These are phyloP conservation scores for Mesocentrotus franciscanus DNA, from an alignment of 53 echinoderm and acorn worm species.

Conservation along the genomic window DNA sequence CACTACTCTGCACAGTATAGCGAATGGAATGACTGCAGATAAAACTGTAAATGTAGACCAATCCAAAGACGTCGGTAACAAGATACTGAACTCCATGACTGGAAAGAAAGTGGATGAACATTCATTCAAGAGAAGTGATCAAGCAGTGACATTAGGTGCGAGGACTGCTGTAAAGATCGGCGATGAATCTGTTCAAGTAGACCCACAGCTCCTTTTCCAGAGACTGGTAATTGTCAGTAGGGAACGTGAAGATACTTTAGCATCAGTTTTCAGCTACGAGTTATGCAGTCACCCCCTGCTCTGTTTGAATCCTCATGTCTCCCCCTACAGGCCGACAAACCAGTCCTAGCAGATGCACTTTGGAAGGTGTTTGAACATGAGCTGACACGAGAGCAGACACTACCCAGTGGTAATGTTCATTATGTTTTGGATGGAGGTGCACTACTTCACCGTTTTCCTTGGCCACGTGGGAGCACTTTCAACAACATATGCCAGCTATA, in stretches of 20 bases:
- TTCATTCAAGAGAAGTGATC: background rate
- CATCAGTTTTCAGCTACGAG: background rate
- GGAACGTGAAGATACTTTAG: background rate
- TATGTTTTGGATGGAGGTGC: background rate
- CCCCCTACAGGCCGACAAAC: background rate
- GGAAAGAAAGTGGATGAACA: background rate
- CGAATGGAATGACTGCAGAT: background rate
- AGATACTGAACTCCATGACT: background rate
- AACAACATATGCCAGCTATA: background rate
- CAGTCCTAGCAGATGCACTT: no score
- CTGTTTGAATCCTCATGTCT: background rate
- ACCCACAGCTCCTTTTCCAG: background rate
- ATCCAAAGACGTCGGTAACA: background rate
- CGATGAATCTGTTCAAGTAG: background rate
- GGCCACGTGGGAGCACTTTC: background rate
- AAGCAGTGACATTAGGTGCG: background rate
- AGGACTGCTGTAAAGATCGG: background rate
- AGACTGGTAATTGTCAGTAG: background rate
- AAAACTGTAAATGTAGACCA: background rate
- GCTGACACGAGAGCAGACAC: background rate
- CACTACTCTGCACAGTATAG: background rate
- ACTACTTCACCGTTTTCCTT: background rate
- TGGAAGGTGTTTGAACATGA: background rate
- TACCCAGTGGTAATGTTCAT: background rate
- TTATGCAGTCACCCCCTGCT: constrained; percentile 2